Evolutionary conservation across 1,140 invertebrate genomes (phyloP).

Genomic region (Drosophila baimaii): DNA sequence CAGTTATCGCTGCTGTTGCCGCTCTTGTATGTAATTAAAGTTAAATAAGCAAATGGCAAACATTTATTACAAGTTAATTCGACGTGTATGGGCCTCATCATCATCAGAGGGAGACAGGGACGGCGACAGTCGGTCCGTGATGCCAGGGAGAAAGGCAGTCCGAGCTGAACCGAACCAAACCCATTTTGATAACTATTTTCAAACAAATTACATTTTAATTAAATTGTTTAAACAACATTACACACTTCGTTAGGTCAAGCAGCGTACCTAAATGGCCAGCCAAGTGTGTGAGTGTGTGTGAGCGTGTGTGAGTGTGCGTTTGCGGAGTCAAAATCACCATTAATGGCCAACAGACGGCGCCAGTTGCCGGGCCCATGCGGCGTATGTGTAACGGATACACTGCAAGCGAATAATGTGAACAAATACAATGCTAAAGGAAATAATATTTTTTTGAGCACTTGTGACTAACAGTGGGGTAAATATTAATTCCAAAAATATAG

Average conservation of each 20-base stretch:
- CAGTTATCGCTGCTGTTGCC: conserved; percentile 55
- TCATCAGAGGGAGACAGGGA: conserved; percentile 48
- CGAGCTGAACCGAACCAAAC: conserved; percentile 48
- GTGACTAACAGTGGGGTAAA: no score
- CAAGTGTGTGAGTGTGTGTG: conserved; percentile 40
- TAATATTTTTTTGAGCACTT: not conserved
- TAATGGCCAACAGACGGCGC: conserved; percentile 78
- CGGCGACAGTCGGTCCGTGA: not conserved
- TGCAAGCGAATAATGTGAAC: not conserved
- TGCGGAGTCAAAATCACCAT: conserved; percentile 71
- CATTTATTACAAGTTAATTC: conserved; percentile 83
- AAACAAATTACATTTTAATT: conserved; percentile 84
- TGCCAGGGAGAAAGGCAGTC: conserved; percentile 1
- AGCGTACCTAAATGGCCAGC: conserved; percentile 76
- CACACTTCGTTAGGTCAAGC: conserved; percentile 82
- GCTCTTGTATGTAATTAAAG: conserved; percentile 70
- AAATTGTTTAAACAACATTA: conserved; percentile 84
- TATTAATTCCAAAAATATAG: no score
- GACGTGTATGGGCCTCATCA: conserved; percentile 77
- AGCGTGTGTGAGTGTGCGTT: conserved; percentile 19
- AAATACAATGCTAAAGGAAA: not conserved
- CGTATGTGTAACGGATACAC: conserved; percentile 69
- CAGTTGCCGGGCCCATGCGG: conserved; percentile 69
- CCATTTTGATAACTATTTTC: conserved; percentile 81
- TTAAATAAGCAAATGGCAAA: conserved; percentile 80